Evolutionary conservation across 37 sponge, comb jelly and placozoan species (phyloP), one percentile per base, ranked within the genome.

Genomic region (Eunapius fragilis): DNA sequence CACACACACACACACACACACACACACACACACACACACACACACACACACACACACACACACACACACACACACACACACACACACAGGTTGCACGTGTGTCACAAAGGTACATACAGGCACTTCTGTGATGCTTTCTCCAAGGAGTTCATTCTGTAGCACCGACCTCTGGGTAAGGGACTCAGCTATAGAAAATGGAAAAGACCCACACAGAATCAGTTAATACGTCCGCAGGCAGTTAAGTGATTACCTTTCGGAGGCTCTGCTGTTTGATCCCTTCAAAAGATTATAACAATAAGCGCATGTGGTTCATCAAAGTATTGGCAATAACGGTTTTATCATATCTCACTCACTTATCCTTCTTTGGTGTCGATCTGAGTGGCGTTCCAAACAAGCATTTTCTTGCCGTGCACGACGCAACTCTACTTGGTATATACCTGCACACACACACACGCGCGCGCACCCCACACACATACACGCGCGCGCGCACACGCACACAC

Each of bases 381-480:
- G 86, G 68, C 22, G 82, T 34, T 23, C 77, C 85, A 82, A 93
- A 93, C 12, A 89, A 70, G 47, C 82, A 79, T 33, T 80, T 93
- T 49, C 81, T 79, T 23, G 87, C 87, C 31, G 82, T 45, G 27
- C 85, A 70, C 0, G 77, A 48, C 34, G 93, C 85, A 17, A n/a
- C 23, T 85, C 93, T 75, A 79, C 85, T 89, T 26, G 94, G 94
- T 75, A 93, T 93, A 77, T 75, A 93, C 37, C 94, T 91, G 68
- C 31, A 33, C 24, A 80, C 34, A 47, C 25, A 47, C 19, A 37
- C 17, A 47, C 31, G 45, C 24, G 75, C 34, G 77, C 25, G 77
- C 19, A 37, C 17, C 25, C 77, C 19, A 50, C 28, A 79, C 58
- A 76, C 5, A 17, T 1, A 72, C 0, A 72, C 12, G 27, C 28